Evolutionary conservation across 2,888 invertebrate genomes (phyloP).

Genomic region (Saturnia japonica): DNA sequence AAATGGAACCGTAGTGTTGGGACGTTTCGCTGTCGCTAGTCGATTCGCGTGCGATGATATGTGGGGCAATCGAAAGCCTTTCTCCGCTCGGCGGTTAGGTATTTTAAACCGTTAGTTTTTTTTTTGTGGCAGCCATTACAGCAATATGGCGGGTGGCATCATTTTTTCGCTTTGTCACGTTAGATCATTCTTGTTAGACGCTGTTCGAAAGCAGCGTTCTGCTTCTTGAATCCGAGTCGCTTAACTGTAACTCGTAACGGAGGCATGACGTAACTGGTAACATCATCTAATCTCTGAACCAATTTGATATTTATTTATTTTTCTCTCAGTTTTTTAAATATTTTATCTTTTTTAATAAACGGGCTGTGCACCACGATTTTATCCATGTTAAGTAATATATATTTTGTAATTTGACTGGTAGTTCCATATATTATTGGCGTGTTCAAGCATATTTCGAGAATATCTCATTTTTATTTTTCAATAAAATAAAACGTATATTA

Average conservation of each 20-base stretch:
- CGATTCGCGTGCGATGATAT: conserved; percentile 76
- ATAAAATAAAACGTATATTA: too few relatives aligned
- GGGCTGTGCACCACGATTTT: neutral
- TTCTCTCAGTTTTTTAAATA: conserved; percentile 5
- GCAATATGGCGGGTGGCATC: conserved; percentile 77
- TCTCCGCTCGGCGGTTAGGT: conserved; percentile 77
- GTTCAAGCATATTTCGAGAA: too few relatives aligned
- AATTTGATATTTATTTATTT: conserved; percentile 14
- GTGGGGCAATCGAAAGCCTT: conserved; percentile 82
- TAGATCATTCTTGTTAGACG: conserved; percentile 80
- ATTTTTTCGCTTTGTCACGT: conserved; percentile 81
- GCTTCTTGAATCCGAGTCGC: conserved; percentile 66
- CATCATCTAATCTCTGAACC: conserved; percentile 31
- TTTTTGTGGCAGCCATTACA: conserved; percentile 77
- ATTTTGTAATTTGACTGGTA: too few relatives aligned
- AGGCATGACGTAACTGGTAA: conserved; percentile 73
- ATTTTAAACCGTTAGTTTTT: conserved; percentile 82
- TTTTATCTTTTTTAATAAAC: neutral
- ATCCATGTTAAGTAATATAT: neutral
- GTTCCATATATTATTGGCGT: too few relatives aligned
- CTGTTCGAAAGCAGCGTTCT: conserved; percentile 73
- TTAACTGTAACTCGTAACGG: conserved; percentile 67
- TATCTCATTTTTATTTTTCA: too few relatives aligned
- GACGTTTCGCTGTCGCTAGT: conserved; percentile 57
- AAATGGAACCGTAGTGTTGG: conserved; percentile 50